Base-by-base conservation (phyloP, 2,797 vertebrate genomes). In the Nyctibius grandis region DNA sequence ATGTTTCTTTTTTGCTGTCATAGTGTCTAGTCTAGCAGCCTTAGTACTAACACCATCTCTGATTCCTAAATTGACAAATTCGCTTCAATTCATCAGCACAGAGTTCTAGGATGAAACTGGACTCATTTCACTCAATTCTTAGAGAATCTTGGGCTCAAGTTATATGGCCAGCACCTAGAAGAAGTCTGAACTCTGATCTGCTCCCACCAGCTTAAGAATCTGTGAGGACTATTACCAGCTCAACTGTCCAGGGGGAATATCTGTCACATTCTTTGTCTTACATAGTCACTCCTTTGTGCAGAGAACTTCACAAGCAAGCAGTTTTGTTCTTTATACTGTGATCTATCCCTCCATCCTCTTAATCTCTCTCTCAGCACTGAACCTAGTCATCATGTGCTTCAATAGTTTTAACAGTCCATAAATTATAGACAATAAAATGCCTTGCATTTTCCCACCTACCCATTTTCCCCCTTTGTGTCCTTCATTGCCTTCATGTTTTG, bases 351-450 rank as follows among this genome's bases (percentile, higher is more conserved):
- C 54, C 59, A 72, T 51, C 28, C 64, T 82, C 57, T 74, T 85
- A 64, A 81, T 91, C 44, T 63, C 21, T 47, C 47, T 85, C 60
- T 75, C 56, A 56, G 64, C 56, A 50, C 75, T 47, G 38, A 93
- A 51, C 11, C n/a, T 88, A 48, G 59, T 54, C 44, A 64, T 83
- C 59, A 28, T 19, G 38, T 87, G 73, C 90, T 94, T 93, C 80
- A 85, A 5, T 19, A 79, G 21, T 73, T 94, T 95, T 63, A 97
- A 79, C 84, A 78, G 82, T 47, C 65, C 81, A 70, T 89, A 85
- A 95, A 95, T 72, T 85, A 85, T 0, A 70, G 76, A 86, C 78
- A 80, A 80, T 88, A 87, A 92, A 96, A 88, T 4, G 3, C 70
- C 18, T 44, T 59, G 36, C 6, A 0, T 83, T 94, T 91, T 80